Evolutionary conservation across 2,888 invertebrate genomes (phyloP).

Genomic region (Orchesella flavescens): DNA sequence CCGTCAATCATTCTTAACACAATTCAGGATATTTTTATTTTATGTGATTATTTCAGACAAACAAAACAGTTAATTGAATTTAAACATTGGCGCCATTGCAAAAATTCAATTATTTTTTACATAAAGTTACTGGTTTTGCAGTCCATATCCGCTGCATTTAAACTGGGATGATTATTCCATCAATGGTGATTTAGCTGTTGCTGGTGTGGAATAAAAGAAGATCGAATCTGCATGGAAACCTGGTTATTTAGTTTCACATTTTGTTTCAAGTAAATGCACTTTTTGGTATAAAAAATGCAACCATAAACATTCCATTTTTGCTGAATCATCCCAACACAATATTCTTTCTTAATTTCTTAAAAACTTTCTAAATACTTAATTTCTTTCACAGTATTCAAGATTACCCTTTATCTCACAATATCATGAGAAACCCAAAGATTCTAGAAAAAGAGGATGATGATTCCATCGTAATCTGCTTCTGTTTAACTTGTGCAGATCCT

Average conservation of each 20-base stretch:
- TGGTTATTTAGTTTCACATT: too few relatives aligned
- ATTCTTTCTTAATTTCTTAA: slow-evolving; percentile 81
- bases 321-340: slow-evolving; percentile 84
- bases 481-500: slow-evolving; percentile 52
- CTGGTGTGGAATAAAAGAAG: slow-evolving; percentile 1
- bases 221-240: slow-evolving; percentile 31
- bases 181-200: not conserved
- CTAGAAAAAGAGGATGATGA: slow-evolving; percentile 72
- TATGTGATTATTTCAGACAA: too few relatives aligned
- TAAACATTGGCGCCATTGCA: too few relatives aligned
- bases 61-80: too few relatives aligned
- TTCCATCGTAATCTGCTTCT: slow-evolving; percentile 10
- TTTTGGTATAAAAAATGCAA: too few relatives aligned
- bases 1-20: too few relatives aligned
- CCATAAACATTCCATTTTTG: too few relatives aligned
- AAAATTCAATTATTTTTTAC: too few relatives aligned
- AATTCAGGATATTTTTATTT: too few relatives aligned
- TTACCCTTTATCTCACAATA: slow-evolving; percentile 81
- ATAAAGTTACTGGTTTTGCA: too few relatives aligned
- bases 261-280: not conserved
- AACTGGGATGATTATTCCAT: too few relatives aligned
- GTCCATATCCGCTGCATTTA: too few relatives aligned
- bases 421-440: slow-evolving; percentile 80
- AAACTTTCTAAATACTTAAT: slow-evolving; percentile 92
- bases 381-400: slow-evolving; percentile 83